phyloP scores from a whole-genome alignment of 2,888 invertebrate species.

The Nemotelus pantherinus region DNA sequence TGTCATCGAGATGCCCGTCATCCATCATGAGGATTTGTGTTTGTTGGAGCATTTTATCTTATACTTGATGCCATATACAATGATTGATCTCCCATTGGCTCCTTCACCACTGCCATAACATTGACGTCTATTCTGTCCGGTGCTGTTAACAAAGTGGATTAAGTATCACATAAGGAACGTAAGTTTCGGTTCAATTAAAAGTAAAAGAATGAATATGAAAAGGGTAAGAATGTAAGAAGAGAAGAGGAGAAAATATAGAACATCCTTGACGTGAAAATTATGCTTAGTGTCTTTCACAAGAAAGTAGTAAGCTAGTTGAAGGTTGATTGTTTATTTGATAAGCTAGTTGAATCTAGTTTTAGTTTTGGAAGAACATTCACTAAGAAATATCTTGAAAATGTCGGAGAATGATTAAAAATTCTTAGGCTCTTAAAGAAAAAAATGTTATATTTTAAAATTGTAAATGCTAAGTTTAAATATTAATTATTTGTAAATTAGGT shows the following conservation, averaged over 20 bases:
- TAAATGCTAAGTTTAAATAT: too few species aligned
- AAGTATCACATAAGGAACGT: conserved; percentile 31
- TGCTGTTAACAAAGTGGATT: conserved; percentile 44
- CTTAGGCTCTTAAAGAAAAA: too few species aligned
- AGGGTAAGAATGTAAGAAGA: background rate
- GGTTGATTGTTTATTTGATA: too few species aligned
- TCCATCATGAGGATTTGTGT: conserved; percentile 43
- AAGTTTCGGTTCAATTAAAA: conserved; percentile 36
- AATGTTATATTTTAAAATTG: too few species aligned
- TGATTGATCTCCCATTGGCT: conserved; percentile 44
- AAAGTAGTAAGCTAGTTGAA: too few species aligned
- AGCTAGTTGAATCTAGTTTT: too few species aligned
- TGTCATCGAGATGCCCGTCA: conserved; percentile 34
- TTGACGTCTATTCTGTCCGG: conserved; percentile 23
- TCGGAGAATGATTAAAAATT: too few species aligned
- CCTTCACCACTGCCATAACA: conserved; percentile 18
- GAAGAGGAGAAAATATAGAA: background rate
- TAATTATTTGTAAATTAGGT: too few species aligned
- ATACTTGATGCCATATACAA: conserved; percentile 37
- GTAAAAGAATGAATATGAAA: background rate
- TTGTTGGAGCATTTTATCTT: conserved; percentile 35
- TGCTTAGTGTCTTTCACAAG: too few species aligned
- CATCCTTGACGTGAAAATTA: background rate
- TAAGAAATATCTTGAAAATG: too few species aligned
- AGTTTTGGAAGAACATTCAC: too few species aligned